These are phyloP conservation scores for Tenebrio molitor DNA, from an alignment of 1,140 invertebrate genomes.

Conservation along the genomic window DNA sequence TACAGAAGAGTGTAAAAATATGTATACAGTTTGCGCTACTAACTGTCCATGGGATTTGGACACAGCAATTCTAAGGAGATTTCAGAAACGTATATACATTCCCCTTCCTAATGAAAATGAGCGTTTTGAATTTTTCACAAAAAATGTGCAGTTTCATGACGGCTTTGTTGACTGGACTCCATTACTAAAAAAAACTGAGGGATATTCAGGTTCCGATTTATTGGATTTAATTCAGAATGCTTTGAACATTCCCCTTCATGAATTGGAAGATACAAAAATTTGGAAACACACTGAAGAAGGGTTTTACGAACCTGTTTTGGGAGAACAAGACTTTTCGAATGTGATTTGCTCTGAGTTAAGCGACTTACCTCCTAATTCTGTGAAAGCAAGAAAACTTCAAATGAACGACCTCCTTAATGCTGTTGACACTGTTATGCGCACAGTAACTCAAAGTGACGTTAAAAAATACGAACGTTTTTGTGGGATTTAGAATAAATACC, in stretches of 20 bases:
- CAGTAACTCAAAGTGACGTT: conserved; percentile 54
- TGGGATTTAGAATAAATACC: conserved; percentile 12
- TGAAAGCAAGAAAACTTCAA: conserved; percentile 52
- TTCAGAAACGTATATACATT: conserved; percentile 73
- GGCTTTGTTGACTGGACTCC: conserved; percentile 61
- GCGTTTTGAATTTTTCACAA: conserved; percentile 56
- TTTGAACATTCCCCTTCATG: conserved; percentile 69
- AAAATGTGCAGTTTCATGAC: conserved; percentile 46
- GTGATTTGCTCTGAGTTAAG: conserved; percentile 49
- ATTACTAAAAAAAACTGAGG: conserved; percentile 68
- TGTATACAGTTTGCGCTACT: conserved; percentile 73
- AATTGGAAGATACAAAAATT: conserved; percentile 63
- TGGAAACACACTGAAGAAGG: conserved; percentile 60
- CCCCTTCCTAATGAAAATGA: conserved; percentile 69
- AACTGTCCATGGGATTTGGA: conserved; percentile 79
- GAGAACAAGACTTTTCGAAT: conserved; percentile 37
- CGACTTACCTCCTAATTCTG: conserved; percentile 53
- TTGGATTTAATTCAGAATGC: conserved; percentile 68
- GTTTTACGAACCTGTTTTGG: conserved; percentile 54
- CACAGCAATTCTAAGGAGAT: conserved; percentile 72
- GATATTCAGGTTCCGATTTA: conserved; percentile 73
- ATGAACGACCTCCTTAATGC: conserved; percentile 56
- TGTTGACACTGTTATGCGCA: conserved; percentile 49
- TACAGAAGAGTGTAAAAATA: conserved; percentile 63
- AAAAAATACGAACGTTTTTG: conserved; percentile 57